Percentiles rank a stretch among this genome's conserved stretches.
phyloP scores from a whole-genome alignment of 2,888 invertebrate genomes.

The Synanthedon formicaeformis region DNA sequence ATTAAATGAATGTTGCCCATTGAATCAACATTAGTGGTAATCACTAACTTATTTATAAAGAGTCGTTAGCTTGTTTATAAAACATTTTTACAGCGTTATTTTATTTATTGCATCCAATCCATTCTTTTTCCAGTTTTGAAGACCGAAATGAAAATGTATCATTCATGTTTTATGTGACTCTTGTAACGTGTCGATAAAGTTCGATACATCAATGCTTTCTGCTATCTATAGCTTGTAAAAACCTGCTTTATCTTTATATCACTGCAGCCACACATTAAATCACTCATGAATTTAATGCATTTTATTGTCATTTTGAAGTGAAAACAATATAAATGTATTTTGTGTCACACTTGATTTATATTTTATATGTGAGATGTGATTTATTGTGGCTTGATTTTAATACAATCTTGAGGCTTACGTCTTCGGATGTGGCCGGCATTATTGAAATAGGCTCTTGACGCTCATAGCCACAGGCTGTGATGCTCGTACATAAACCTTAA shows the following conservation, averaged over 20 bases:
- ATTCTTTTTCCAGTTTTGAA: too few relatives aligned
- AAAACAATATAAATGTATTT: slow-evolving; percentile 69
- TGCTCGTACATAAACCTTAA: slow-evolving; percentile 17
- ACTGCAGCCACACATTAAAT: slow-evolving; percentile 37
- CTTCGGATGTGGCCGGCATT: slow-evolving; percentile 13
- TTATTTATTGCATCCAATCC: too few relatives aligned
- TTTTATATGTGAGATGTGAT: slow-evolving; percentile 65
- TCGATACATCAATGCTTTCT: slow-evolving; percentile 8
- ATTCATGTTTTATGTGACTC: too few relatives aligned
- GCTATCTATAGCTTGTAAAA: slow-evolving; percentile 19
- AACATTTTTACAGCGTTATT: too few relatives aligned
- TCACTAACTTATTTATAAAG: too few relatives aligned
- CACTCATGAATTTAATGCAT: slow-evolving; percentile 62
- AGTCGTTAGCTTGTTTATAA: too few relatives aligned
- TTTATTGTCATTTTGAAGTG: slow-evolving; percentile 63
- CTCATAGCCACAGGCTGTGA: slow-evolving; percentile 19
- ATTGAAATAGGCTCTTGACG: slow-evolving; percentile 7
- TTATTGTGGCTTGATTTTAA: slow-evolving; percentile 50
- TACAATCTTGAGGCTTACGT: slow-evolving; percentile 41
- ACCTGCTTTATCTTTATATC: not conserved
- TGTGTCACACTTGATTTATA: slow-evolving; percentile 63
- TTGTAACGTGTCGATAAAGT: not conserved
- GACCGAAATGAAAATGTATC: too few relatives aligned
- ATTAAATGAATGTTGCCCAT: too few relatives aligned
- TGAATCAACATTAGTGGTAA: too few relatives aligned